Evolutionary conservation across 2,888 invertebrate species (phyloP).

Genomic region (Caenorhabditis imperialis): DNA sequence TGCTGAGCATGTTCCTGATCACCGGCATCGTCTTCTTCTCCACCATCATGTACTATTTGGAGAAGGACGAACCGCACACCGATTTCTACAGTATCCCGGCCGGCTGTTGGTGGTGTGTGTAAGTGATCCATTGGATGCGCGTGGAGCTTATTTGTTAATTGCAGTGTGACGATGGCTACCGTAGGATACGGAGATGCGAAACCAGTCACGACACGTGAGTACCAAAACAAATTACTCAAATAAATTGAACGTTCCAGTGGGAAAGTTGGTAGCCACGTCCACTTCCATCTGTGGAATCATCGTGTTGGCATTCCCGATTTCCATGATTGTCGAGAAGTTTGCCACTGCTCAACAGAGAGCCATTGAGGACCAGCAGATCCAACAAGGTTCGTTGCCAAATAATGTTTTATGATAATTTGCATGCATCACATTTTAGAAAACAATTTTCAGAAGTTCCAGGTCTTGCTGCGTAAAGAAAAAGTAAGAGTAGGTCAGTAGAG

Average conservation of each 20-base stretch:
- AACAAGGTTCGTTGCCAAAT: constrained; percentile 70
- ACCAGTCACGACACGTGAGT: constrained; percentile 71
- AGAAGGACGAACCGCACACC: constrained; percentile 75
- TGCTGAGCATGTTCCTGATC: constrained; percentile 76
- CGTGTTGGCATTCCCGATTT: constrained; percentile 77
- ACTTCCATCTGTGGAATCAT: constrained; percentile 76
- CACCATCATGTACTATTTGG: constrained; percentile 76
- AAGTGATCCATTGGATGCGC: constrained; percentile 39
- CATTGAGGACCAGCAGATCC: constrained; percentile 72
- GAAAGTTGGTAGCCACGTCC: constrained; percentile 76
- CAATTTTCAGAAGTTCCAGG: constrained; percentile 22
- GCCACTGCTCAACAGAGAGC: constrained; percentile 75
- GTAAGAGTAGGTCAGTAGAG: too few relatives aligned
- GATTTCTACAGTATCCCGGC: constrained; percentile 77
- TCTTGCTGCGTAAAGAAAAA: background rate
- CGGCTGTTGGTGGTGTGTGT: constrained; percentile 78
- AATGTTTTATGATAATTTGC: too few relatives aligned
- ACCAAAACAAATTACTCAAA: background rate
- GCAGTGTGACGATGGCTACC: constrained; percentile 70
- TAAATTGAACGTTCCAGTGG: constrained; percentile 61
- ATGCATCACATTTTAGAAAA: too few relatives aligned
- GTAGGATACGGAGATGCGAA: constrained; percentile 77
- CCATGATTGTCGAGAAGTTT: constrained; percentile 78
- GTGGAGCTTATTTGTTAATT: constrained; percentile 19
- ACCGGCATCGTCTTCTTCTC: constrained; percentile 78